Conservation (phyloP, 2,797 vertebrate species). For the Muscicapa comitata region DNA sequence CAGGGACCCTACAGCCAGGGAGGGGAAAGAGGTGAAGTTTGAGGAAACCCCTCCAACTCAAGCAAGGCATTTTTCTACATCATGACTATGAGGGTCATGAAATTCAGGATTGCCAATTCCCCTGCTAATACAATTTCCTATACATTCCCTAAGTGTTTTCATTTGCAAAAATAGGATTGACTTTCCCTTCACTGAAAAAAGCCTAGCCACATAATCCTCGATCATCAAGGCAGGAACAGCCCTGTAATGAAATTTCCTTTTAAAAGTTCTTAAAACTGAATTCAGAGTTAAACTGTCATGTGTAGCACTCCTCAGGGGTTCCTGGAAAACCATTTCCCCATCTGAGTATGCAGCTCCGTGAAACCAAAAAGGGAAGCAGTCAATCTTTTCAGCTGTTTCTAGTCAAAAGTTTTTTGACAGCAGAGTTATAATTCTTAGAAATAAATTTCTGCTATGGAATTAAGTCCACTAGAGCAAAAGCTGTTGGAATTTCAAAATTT, state of each 20-base stretch:
- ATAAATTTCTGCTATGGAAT: background rate
- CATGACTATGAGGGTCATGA: background rate
- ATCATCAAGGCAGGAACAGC: background rate
- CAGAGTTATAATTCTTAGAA: background rate
- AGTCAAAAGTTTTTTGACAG: background rate
- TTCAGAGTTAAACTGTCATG: background rate
- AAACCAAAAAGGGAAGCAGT: slow-evolving; percentile 9
- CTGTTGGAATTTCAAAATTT: background rate
- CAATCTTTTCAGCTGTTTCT: slow-evolving; percentile 23
- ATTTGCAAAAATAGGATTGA: background rate
- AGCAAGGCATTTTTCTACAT: background rate
- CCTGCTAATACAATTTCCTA: background rate
- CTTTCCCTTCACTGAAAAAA: background rate
- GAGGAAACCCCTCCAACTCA: background rate
- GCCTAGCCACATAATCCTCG: fast-evolving
- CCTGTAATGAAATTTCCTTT: background rate
- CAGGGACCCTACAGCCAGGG: background rate
- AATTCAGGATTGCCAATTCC: background rate
- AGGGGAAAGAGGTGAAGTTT: background rate
- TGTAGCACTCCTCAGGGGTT: background rate
- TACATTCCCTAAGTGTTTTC: background rate
- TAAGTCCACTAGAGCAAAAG: background rate
- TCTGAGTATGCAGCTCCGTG: background rate
- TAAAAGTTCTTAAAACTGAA: background rate
- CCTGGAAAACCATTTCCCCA: slow-evolving; percentile 7